These are phyloP conservation scores for Pantherophis guttatus DNA, from an alignment of 2,113 vertebrate genomes.

Conservation along the genomic window DNA sequence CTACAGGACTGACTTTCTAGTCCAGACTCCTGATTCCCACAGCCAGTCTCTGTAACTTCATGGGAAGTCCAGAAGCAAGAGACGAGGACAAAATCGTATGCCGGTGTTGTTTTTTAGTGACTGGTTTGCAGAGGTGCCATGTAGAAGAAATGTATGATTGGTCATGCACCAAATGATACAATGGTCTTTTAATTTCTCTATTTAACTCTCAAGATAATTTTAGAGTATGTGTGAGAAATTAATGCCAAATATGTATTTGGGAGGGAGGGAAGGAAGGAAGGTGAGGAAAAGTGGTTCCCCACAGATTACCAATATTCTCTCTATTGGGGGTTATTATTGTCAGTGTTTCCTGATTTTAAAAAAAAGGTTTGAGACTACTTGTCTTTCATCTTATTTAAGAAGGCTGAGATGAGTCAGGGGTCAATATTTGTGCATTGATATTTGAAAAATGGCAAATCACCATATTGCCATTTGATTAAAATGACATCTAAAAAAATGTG, in stretches of 20 bases:
- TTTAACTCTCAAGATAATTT: background rate
- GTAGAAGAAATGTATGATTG: background rate
- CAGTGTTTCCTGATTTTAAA: background rate
- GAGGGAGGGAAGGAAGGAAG: background rate
- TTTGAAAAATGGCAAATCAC: background rate
- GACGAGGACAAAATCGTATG: background rate
- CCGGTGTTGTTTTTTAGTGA: background rate
- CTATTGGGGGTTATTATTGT: background rate
- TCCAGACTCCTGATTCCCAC: background rate
- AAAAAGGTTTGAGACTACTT: background rate
- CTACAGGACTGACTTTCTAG: background rate
- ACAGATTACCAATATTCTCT: background rate
- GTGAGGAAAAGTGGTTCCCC: background rate
- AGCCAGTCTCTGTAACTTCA: background rate
- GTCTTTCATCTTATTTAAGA: background rate
- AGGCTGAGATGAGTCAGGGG: background rate
- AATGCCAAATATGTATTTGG: background rate
- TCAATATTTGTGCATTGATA: background rate
- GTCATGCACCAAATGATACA: background rate
- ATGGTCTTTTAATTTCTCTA: background rate
- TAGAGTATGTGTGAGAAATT: background rate
- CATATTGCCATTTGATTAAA: background rate
- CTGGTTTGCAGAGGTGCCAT: background rate
- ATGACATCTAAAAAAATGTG: background rate
- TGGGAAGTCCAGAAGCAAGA: background rate